These are phyloP conservation scores for Stylophora pistillata DNA, from an alignment of 64 coral and sea anemone genomes.

Conservation along the genomic window DNA sequence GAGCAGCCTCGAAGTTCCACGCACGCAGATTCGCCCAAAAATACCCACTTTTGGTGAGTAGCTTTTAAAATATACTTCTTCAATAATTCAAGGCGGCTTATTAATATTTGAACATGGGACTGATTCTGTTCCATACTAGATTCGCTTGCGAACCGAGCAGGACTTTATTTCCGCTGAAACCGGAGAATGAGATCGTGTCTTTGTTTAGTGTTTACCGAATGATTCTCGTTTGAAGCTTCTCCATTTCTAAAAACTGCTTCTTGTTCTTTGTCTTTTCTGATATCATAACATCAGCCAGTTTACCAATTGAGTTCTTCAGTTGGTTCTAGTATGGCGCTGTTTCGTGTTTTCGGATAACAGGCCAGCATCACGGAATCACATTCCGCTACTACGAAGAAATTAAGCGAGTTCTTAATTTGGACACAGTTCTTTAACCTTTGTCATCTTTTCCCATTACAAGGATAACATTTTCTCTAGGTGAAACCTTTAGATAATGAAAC, in stretches of 20 bases:
- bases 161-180: neutral
- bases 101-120: neutral
- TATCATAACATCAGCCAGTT: no score
- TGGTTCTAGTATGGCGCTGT: neutral
- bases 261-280: no score
- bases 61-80: neutral
- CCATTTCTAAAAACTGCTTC: no score
- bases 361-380: neutral
- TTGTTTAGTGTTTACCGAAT: neutral
- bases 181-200: neutral
- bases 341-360: neutral
- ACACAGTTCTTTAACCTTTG: neutral
- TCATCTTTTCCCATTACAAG: neutral
- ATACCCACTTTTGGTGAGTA: neutral
- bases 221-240: no score
- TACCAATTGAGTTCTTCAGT: neutral
- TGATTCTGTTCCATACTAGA: neutral
- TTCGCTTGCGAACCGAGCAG: neutral
- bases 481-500: neutral
- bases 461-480: neutral
- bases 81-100: neutral
- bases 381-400: neutral
- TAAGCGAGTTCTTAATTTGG: neutral
- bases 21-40: neutral
- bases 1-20: neutral